phyloP scores from a whole-genome alignment of 2,113 vertebrate species.

The Bathybates hornii region DNA sequence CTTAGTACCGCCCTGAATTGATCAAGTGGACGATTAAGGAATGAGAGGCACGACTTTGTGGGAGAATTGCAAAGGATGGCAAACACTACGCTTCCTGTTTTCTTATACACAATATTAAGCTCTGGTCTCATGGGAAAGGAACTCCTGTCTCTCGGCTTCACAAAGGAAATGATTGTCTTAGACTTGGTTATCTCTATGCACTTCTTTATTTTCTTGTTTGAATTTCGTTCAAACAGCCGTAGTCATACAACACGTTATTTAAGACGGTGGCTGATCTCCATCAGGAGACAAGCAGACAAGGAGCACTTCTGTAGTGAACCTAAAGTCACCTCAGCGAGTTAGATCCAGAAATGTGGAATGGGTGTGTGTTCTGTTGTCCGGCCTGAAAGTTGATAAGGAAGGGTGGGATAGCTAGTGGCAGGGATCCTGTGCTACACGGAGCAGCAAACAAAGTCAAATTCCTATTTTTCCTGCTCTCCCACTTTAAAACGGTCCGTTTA shows the following conservation, averaged over 20 bases:
- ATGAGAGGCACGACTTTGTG: neutral
- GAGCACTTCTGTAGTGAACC: constrained; percentile 14
- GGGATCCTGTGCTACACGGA: neutral
- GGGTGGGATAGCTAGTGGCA: neutral
- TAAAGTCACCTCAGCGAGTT: constrained; percentile 7
- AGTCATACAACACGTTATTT: constrained; percentile 43
- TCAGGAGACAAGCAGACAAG: constrained; percentile 32
- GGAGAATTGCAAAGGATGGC: neutral
- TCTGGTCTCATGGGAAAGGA: constrained; percentile 37
- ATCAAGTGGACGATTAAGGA: neutral
- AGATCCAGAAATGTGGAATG: constrained; percentile 13
- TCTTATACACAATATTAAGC: constrained; percentile 40
- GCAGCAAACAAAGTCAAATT: neutral
- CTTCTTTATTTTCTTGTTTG: constrained; percentile 7
- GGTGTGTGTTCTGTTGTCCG: neutral
- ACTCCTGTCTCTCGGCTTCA: constrained; percentile 15
- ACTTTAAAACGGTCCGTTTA: neutral
- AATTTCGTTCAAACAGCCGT: constrained; percentile 5
- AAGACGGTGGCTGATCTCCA: constrained; percentile 52
- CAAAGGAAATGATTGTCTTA: constrained; percentile 54
- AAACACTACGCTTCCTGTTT: constrained; percentile 47
- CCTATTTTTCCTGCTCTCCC: neutral
- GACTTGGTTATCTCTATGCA: constrained; percentile 39
- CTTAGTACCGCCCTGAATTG: neutral
- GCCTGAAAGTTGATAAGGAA: neutral